These are phyloP conservation scores for Triops cancriformis DNA, from an alignment of 1,140 invertebrate species.

Conservation along the genomic window DNA sequence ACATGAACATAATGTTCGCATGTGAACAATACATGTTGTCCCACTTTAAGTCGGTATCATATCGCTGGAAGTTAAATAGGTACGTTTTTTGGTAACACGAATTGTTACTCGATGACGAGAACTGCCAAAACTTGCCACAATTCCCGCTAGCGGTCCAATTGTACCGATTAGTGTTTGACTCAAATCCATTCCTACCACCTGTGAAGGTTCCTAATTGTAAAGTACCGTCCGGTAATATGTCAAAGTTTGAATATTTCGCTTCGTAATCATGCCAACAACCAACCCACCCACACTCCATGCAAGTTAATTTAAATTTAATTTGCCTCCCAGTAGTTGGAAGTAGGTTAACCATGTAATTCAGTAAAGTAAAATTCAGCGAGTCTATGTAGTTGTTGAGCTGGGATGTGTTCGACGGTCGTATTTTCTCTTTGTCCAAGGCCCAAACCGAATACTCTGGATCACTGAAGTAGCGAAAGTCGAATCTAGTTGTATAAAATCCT, in stretches of 20 bases:
- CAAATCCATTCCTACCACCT: neutral
- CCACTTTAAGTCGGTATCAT: neutral
- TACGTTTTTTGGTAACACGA: neutral
- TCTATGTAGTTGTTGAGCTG: neutral
- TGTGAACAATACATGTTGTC: neutral
- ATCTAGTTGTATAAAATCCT: too few species aligned
- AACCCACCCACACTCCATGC: neutral
- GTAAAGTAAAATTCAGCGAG: neutral
- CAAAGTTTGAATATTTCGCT: neutral
- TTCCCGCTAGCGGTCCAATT: neutral
- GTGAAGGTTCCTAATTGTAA: neutral
- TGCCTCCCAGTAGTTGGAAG: neutral
- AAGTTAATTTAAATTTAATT: neutral
- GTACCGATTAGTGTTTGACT: neutral
- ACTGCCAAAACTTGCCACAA: neutral
- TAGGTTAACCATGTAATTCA: neutral
- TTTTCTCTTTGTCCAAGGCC: neutral
- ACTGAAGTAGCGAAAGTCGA: too few species aligned
- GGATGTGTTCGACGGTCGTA: neutral
- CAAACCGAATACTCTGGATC: too few species aligned
- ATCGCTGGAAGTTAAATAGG: neutral
- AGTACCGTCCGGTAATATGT: neutral
- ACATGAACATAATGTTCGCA: neutral
- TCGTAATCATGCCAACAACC: neutral
- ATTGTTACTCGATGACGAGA: neutral